Evolutionary conservation across 1,140 invertebrate genomes (phyloP).

Genomic region (Drosophila pectinifera): DNA sequence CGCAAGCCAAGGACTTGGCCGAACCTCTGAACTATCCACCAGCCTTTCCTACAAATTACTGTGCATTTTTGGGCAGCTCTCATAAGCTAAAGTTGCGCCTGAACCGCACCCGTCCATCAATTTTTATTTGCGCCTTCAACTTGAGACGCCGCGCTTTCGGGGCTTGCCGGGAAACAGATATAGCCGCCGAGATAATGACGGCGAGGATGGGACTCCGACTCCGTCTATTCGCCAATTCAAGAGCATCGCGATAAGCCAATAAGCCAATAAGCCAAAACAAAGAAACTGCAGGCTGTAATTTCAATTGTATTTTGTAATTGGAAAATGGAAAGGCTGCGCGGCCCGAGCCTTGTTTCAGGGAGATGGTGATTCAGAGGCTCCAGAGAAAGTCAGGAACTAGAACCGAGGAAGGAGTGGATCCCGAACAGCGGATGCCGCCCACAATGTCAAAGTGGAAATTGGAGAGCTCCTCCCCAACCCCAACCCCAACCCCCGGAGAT

Average conservation of each 20-base stretch:
- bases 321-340: conserved; percentile 11
- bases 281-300: conserved; percentile 18
- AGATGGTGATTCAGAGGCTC: background rate
- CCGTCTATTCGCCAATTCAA: conserved; percentile 65
- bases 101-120: conserved; percentile 49
- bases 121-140: conserved; percentile 77
- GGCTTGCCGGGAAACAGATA: conserved; percentile 26
- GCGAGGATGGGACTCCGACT: conserved; percentile 24
- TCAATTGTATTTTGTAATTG: conserved; percentile 42
- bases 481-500: background rate
- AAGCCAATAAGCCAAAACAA: conserved; percentile 4
- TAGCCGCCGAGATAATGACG: conserved; percentile 29
- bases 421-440: conserved; percentile 26
- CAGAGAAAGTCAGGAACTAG: conserved; percentile 35
- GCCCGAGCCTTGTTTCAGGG: conserved; percentile 1
- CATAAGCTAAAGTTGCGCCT: conserved; percentile 38
- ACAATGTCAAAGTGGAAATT: conserved; percentile 21
- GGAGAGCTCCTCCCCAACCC: background rate
- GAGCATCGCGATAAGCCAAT: conserved; percentile 67
- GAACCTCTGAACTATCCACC: conserved; percentile 17
- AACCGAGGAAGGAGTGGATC: conserved; percentile 25
- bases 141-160: conserved; percentile 41
- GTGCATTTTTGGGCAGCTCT: conserved; percentile 13
- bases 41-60: conserved; percentile 41
- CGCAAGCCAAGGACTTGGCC: conserved; percentile 22